Evolutionary conservation across 2,113 vertebrate genomes (phyloP), one percentile per base, ranked within the genome.

Genomic region (Oncorhynchus kisutch): DNA sequence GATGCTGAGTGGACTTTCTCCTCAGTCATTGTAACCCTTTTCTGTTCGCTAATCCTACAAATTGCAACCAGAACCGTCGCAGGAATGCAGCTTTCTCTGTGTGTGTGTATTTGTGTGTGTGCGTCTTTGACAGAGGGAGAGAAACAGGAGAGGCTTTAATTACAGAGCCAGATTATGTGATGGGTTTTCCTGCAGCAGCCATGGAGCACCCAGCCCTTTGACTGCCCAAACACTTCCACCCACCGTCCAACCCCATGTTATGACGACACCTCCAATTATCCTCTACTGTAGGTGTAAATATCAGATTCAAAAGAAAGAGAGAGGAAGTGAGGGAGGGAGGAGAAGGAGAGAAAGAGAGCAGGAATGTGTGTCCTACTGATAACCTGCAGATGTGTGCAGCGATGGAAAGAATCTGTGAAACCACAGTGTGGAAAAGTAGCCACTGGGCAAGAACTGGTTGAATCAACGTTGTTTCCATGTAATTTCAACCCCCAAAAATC

Each of bases 41-140:
- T 68, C 54, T 64, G 51, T 25, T 11, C 39, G 12, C 73, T 72
- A 77, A 72, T 76, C 25, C 51, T 77, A 76, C 83, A 84, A 84
- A 74, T 68, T 71, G 62, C 76, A 78, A 77, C 27, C 25, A 48
- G 72, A 48, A 51, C 54, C 20, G 54, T 45, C 39, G 59, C 64
- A 82, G 83, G 72, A 82, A 77, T 78, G 69, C 29, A 54, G 49
- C 20, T 72, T 20, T 70, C 31, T 64, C 27, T 78, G 48, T 73
- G 34, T 62, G 78, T 39, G 59, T 62, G 68, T 18, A 1, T 18
- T 18, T 18, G 54, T 18, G 54, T 18, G 54, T 18, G 73, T 45
- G 39, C 9, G 9, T 45, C 9, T 45, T 45, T 45, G 39, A 45
- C 39, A 12, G 9, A 12, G 39, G 9, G 39, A 45, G 39, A 11